Conservation (phyloP, 2,113 vertebrate genomes). For the Morone chrysops region DNA sequence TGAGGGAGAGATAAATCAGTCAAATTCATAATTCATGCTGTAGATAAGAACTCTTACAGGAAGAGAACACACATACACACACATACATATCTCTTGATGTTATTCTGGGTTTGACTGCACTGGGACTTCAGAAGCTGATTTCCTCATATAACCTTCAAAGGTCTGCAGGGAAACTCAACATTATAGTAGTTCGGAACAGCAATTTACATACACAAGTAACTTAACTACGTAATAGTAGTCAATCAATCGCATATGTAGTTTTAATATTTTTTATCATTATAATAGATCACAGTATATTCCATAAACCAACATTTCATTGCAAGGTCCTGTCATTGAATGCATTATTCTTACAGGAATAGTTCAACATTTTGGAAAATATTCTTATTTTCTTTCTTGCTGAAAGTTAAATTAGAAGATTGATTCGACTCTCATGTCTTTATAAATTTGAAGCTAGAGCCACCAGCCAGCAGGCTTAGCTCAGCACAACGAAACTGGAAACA, state of each 20-base stretch:
- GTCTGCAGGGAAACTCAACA: background rate
- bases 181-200: background rate
- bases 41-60: background rate
- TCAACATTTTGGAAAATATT: background rate
- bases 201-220: background rate
- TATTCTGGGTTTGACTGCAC: background rate
- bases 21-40: conserved; percentile 9
- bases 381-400: background rate
- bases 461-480: background rate
- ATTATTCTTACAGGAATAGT: background rate
- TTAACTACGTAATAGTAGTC: background rate
- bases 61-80: background rate
- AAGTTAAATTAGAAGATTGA: background rate
- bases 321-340: background rate
- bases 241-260: background rate
- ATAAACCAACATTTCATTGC: too few species aligned
- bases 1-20: background rate
- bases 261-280: too few species aligned
- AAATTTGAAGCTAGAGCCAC: background rate
- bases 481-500: background rate
- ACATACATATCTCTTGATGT: background rate
- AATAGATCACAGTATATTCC: too few species aligned
- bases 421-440: background rate
- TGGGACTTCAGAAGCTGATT: background rate
- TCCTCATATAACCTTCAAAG: background rate